phyloP scores from a whole-genome alignment of 1,140 invertebrate genomes.

The Scaptomyza pallida region DNA sequence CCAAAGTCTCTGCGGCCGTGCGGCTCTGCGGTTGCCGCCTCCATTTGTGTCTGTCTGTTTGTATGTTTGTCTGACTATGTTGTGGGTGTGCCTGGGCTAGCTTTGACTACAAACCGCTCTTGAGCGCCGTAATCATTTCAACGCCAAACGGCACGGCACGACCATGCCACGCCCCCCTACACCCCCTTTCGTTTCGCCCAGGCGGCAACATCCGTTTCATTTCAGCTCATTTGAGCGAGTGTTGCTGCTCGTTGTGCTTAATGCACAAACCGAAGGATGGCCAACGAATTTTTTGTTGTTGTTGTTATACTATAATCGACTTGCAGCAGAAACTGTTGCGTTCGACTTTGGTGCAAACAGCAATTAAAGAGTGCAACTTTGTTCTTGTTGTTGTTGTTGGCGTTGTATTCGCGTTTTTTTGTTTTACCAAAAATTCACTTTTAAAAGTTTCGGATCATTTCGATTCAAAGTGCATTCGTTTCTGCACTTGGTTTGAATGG shows the following conservation, averaged over 20 bases:
- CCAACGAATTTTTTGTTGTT: slow-evolving; percentile 11
- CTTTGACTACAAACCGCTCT: slow-evolving; percentile 26
- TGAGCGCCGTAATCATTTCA: slow-evolving; percentile 43
- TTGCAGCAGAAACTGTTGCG: slow-evolving; percentile 32
- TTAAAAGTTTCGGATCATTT: slow-evolving; percentile 34
- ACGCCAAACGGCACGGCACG: slow-evolving; percentile 1
- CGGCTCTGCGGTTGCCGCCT: slow-evolving; percentile 42
- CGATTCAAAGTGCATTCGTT: slow-evolving; percentile 34
- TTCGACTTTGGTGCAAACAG: slow-evolving; percentile 27
- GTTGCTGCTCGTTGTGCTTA: slow-evolving; percentile 14
- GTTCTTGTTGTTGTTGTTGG: slow-evolving; percentile 1
- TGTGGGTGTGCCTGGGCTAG: slow-evolving; percentile 8
- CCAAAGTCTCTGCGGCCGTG: slow-evolving; percentile 39
- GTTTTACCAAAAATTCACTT: slow-evolving; percentile 14
- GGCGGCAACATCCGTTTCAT: slow-evolving; percentile 7
- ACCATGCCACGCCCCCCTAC: background rate
- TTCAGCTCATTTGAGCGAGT: slow-evolving; percentile 44
- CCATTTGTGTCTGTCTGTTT: slow-evolving; percentile 9
- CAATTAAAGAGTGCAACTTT: slow-evolving; percentile 44
- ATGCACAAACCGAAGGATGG: slow-evolving; percentile 7
- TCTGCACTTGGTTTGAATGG: slow-evolving; percentile 14
- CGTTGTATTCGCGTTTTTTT: too few species aligned
- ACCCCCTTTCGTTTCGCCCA: background rate
- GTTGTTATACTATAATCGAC: background rate
- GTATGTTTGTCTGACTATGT: slow-evolving; percentile 3